phyloP scores from a whole-genome alignment of 2,113 vertebrate genomes.

The Albula goreensis region DNA sequence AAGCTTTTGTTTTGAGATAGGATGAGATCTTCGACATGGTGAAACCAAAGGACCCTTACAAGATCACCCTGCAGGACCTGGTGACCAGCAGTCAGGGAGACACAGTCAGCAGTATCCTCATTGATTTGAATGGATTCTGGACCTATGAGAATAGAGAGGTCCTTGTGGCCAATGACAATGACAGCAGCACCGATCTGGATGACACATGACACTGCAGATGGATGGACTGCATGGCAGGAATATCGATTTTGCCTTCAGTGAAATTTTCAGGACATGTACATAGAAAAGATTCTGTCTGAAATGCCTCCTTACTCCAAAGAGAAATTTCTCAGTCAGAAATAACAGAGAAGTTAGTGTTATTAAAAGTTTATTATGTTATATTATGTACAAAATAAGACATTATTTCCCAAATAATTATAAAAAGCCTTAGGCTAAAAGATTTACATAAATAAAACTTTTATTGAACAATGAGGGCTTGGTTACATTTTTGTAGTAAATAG shows the following conservation, averaged over 20 bases:
- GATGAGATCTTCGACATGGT: constrained; percentile 99
- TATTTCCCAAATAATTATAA: constrained; percentile 4
- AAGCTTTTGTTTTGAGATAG: constrained; percentile 57
- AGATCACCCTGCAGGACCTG: constrained; percentile 94
- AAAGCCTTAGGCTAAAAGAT: not conserved
- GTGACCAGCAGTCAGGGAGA: constrained; percentile 96
- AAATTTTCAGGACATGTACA: constrained; percentile 2
- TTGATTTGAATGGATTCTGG: constrained; percentile 98
- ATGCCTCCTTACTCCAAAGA: not conserved
- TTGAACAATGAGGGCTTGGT: not conserved
- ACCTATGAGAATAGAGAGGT: constrained; percentile 97
- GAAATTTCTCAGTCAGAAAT: not conserved
- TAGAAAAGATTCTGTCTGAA: not conserved
- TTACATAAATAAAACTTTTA: constrained; percentile 1
- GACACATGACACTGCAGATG: constrained; percentile 72
- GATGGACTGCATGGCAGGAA: not conserved
- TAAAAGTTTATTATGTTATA: constrained; percentile 20
- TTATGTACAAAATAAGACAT: constrained; percentile 12
- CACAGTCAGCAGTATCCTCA: constrained; percentile 94
- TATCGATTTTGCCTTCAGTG: not conserved
- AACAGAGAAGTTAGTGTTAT: constrained; percentile 1
- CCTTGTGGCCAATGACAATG: constrained; percentile 86
- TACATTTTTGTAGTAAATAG: not conserved
- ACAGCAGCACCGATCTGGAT: constrained; percentile 77
- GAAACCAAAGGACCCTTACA: constrained; percentile 92